Percentiles rank a stretch among this genome's conserved stretches.
Evolutionary conservation across 2,888 invertebrate species (phyloP).

Genomic region (Vesta saturnalis): DNA sequence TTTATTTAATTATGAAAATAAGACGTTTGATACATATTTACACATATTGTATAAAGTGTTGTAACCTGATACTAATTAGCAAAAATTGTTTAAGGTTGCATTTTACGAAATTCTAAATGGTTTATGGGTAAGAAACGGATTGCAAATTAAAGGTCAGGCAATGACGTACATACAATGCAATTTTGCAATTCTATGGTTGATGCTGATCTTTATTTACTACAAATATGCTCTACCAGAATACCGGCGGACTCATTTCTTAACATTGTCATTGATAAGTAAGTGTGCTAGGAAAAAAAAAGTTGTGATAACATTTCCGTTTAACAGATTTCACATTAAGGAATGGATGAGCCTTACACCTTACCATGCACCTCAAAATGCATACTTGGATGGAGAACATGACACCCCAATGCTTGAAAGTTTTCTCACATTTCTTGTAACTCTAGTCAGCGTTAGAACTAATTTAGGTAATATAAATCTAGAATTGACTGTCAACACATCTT

Average conservation of each 20-base stretch:
- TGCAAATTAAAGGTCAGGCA: conserved; percentile 98
- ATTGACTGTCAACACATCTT: too few species aligned
- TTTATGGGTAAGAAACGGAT: conserved; percentile 96
- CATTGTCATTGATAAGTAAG: conserved; percentile 88
- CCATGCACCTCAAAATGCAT: conserved; percentile 68
- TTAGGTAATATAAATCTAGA: too few species aligned
- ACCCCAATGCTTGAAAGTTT: conserved; percentile 93
- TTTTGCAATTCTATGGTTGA: conserved; percentile 99
- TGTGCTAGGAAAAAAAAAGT: conserved; percentile 36
- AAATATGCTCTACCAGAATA: conserved; percentile 90
- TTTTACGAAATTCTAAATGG: conserved; percentile 95
- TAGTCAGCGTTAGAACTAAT: conserved; percentile 89
- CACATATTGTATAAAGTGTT: too few species aligned
- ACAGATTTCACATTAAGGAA: conserved; percentile 85
- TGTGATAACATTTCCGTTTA: not conserved
- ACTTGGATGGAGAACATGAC: conserved; percentile 82
- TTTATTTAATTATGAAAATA: not conserved
- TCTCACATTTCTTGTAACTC: conserved; percentile 88
- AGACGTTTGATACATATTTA: not conserved
- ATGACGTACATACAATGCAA: conserved; percentile 99
- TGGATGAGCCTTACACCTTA: conserved; percentile 84
- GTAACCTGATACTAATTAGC: too few species aligned
- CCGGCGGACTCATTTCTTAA: conserved; percentile 87
- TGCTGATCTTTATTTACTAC: conserved; percentile 94
- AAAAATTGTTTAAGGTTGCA: conserved; percentile 81